phyloP scores from a whole-genome alignment of 2,797 vertebrate genomes.

The Hapalemur alaotrensis region DNA sequence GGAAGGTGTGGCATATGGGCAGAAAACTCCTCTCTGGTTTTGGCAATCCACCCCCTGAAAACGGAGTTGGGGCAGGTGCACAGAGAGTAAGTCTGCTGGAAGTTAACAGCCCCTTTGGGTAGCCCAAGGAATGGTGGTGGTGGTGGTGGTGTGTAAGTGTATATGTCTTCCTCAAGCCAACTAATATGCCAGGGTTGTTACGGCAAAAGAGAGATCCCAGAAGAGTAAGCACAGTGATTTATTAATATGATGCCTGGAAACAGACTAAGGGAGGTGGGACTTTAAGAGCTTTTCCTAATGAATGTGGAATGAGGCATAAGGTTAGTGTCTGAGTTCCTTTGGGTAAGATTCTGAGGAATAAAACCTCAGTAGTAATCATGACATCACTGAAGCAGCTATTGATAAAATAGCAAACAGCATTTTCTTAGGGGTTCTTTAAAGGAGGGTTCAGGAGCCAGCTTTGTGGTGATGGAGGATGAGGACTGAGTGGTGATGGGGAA shows the following conservation, averaged over 20 bases:
- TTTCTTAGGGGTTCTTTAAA: background rate
- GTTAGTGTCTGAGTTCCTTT: background rate
- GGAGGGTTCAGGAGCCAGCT: background rate
- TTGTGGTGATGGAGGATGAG: background rate
- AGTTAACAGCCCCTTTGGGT: background rate
- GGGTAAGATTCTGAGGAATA: background rate
- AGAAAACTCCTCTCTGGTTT: background rate
- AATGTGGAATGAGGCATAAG: background rate
- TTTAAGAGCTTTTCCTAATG: background rate
- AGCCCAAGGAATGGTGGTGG: background rate
- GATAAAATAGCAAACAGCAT: background rate
- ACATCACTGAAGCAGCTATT: background rate
- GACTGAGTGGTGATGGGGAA: background rate
- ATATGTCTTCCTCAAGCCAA: background rate
- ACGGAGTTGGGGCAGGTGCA: background rate
- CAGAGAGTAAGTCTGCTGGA: background rate
- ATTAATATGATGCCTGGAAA: background rate
- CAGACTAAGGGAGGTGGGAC: background rate
- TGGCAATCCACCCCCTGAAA: background rate
- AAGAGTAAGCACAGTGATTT: constrained; percentile 7
- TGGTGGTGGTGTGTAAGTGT: background rate
- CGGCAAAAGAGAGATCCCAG: background rate
- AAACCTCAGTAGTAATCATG: background rate
- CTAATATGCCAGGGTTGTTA: background rate
- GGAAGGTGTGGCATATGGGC: background rate